Evolutionary conservation across 2,888 invertebrate species (phyloP), one percentile per base, ranked within the genome.

Genomic region (Lasius platythorax): DNA sequence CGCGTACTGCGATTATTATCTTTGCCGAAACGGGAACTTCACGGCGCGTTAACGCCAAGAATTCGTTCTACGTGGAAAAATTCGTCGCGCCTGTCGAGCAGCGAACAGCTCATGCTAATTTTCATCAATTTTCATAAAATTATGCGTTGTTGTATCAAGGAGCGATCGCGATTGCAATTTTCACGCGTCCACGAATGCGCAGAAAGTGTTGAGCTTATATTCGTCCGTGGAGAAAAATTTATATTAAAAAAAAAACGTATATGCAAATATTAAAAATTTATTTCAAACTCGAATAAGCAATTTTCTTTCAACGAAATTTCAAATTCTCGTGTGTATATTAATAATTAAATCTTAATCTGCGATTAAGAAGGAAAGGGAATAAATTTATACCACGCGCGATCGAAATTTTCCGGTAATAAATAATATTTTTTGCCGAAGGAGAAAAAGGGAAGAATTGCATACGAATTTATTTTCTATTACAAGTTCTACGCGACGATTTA

Each of bases 51-150:
- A 79, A 46, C 70, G 78, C 46, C 8, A 40, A 28, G 67, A 78
- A 78, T 78, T 78, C 40, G 78, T 78, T 78, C 78, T 78, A 23
- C 53, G 40, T 40, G 67, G 28, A 40, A 78, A 76, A 76, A 76
- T 76, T 76, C 12, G 67, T 76, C 53, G 53, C 76, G 76, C 37
- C 40, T n/a, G 76, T 37, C 66, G 67, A 67, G 76, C 37, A 66
- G 23, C 40, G 66, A 66, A 66, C 76, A 15, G 28, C 50, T 37
- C 28, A 8, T 37, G 40, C 76, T 76, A 76, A 67, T 66, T 76
- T 66, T 76, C 76, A 53, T 53, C 37, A 53, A 66, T 76, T 76
- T 66, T 76, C 66, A 37, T 40, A 12, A 67, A 40, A 53, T 15
- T n/a, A 12, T n/a, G 28, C 66, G 66, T 30, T 18, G 63, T 43